A percentile compares a stretch with the other conserved stretches of the same genome.
These are phyloP conservation scores for Pogonocherus hispidulus DNA, from an alignment of 2,888 invertebrate genomes.

Conservation along the genomic window DNA sequence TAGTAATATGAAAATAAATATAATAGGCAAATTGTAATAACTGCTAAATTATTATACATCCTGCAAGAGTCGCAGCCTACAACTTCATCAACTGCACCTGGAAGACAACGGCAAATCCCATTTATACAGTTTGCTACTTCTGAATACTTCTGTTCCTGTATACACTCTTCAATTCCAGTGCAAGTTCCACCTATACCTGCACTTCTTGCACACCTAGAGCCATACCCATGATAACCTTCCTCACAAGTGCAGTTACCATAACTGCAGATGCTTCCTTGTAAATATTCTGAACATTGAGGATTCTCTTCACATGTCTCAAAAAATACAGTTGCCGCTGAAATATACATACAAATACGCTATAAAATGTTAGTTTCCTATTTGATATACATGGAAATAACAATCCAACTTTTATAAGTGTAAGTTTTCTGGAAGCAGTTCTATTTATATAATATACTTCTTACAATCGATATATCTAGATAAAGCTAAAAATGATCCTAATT, in stretches of 20 bases:
- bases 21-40: slow-evolving; percentile 8
- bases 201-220: slow-evolving; percentile 49
- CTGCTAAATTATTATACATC: neutral
- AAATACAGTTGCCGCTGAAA: slow-evolving; percentile 62
- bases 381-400: no score
- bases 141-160: slow-evolving; percentile 48
- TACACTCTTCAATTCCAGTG: slow-evolving; percentile 59
- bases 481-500: no score
- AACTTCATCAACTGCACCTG: slow-evolving; percentile 49
- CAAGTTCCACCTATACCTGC: slow-evolving; percentile 57
- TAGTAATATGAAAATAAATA: slow-evolving; percentile 11
- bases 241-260: slow-evolving; percentile 58
- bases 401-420: no score
- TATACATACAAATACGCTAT: neutral
- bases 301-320: slow-evolving; percentile 61
- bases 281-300: slow-evolving; percentile 61
- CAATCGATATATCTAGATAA: no score
- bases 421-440: no score
- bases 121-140: slow-evolving; percentile 56
- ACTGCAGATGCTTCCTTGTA: slow-evolving; percentile 56
- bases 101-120: slow-evolving; percentile 59
- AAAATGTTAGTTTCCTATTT: no score
- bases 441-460: no score
- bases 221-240: slow-evolving; percentile 57
- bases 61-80: slow-evolving; percentile 43